A percentile compares a stretch with the other conserved stretches of the same genome.
Evolutionary conservation across 2,797 vertebrate genomes (phyloP).

Genomic region (Numenius phaeopus): DNA sequence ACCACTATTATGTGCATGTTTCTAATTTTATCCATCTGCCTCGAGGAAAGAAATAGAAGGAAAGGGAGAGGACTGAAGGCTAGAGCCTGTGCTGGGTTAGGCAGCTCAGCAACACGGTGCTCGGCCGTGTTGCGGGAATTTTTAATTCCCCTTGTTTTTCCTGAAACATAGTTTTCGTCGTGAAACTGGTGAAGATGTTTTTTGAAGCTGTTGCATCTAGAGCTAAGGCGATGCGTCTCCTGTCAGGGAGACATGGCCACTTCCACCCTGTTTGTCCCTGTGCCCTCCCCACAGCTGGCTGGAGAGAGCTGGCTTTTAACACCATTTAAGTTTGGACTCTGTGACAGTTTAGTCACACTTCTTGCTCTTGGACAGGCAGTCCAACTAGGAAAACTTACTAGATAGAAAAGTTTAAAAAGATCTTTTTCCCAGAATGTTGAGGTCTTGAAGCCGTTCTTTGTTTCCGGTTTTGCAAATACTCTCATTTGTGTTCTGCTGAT

Average conservation of each 20-base stretch:
- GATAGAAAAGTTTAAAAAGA: not conserved
- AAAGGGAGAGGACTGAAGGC: not conserved
- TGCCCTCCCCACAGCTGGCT: not conserved
- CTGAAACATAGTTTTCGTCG: not conserved
- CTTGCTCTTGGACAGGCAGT: not conserved
- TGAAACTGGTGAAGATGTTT: not conserved
- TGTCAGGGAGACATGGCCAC: fast-evolving
- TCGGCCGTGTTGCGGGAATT: fast-evolving
- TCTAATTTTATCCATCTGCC: conserved; percentile 18
- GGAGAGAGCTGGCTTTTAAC: not conserved
- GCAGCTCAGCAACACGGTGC: not conserved
- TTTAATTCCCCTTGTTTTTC: not conserved
- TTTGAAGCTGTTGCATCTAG: not conserved
- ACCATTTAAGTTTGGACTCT: not conserved
- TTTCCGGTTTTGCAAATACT: not conserved
- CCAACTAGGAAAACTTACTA: not conserved
- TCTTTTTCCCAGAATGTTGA: not conserved
- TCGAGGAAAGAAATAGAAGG: not conserved
- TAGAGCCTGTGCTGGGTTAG: not conserved
- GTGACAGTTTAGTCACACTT: not conserved
- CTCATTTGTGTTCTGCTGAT: not conserved
- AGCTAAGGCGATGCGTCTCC: not conserved
- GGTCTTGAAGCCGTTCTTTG: not conserved
- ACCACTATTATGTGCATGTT: not conserved
- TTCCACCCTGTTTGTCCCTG: fast-evolving